Evolutionary conservation across 2,113 vertebrate species (phyloP).

Genomic region (Rhodinocichla rosea): DNA sequence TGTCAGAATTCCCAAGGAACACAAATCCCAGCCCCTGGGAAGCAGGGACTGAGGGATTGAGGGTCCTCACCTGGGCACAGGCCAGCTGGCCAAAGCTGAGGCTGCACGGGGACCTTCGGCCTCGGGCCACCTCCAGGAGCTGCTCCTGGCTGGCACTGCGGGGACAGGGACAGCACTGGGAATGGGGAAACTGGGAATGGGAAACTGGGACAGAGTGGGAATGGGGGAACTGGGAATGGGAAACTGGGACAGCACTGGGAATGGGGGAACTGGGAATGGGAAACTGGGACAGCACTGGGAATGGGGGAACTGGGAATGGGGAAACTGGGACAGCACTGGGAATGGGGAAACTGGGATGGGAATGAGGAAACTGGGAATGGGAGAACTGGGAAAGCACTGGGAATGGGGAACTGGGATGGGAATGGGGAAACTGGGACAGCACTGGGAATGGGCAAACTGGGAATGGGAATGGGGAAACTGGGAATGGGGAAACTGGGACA

Average conservation of each 20-base stretch:
- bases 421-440: too few relatives aligned
- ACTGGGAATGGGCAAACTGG: background rate
- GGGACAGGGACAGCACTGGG: background rate
- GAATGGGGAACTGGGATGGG: background rate
- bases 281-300: background rate
- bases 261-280: background rate
- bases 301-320: background rate
- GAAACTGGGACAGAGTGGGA: background rate
- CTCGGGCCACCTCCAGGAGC: background rate
- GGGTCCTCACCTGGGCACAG: slow-evolving; percentile 12
- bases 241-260: background rate
- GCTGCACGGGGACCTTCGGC: background rate
- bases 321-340: background rate
- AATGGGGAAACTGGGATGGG: background rate
- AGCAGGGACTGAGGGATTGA: background rate
- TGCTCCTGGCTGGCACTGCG: slow-evolving; percentile 4
- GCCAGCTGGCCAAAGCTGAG: slow-evolving; percentile 11
- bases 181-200: background rate
- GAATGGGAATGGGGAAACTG: background rate
- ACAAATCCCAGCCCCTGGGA: background rate
- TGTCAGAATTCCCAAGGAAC: background rate
- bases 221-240: background rate
- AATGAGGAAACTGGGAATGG: too few relatives aligned
- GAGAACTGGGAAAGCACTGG: background rate
- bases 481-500: background rate